These are phyloP conservation scores for Cephonodes hylas DNA, from an alignment of 2,888 invertebrate genomes.

Conservation along the genomic window DNA sequence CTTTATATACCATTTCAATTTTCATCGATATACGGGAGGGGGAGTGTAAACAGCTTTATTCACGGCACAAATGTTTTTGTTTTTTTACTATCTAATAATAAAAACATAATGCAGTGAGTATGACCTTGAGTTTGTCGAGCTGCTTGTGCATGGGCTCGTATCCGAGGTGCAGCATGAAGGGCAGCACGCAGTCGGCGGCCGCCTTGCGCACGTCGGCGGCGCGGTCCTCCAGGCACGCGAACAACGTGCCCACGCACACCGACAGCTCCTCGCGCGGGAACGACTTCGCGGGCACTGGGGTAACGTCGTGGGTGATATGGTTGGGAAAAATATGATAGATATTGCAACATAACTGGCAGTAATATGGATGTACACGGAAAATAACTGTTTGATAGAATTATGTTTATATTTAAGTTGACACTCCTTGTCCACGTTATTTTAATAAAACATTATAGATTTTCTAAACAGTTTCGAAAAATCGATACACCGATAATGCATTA, in stretches of 20 bases:
- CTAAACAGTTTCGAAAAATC: too few species aligned
- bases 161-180: slow-evolving; percentile 95
- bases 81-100: too few species aligned
- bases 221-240: slow-evolving; percentile 93
- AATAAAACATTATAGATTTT: too few species aligned
- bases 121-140: slow-evolving; percentile 89
- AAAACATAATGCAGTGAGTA: too few species aligned
- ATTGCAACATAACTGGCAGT: not conserved
- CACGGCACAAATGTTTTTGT: too few species aligned
- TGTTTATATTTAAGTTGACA: too few species aligned
- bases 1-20: too few species aligned
- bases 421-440: too few species aligned
- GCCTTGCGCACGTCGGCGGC: slow-evolving; percentile 95
- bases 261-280: slow-evolving; percentile 91
- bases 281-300: slow-evolving; percentile 84
- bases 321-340: not conserved
- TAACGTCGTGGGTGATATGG: not conserved
- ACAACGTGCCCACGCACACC: slow-evolving; percentile 88
- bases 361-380: not conserved
- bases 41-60: too few species aligned
- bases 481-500: too few species aligned
- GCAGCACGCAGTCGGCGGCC: slow-evolving; percentile 93
- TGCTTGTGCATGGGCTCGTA: slow-evolving; percentile 89
- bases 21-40: too few species aligned
- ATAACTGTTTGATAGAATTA: too few species aligned